phyloP scores from a whole-genome alignment of 2,113 vertebrate genomes.

The Saccopteryx leptura region DNA sequence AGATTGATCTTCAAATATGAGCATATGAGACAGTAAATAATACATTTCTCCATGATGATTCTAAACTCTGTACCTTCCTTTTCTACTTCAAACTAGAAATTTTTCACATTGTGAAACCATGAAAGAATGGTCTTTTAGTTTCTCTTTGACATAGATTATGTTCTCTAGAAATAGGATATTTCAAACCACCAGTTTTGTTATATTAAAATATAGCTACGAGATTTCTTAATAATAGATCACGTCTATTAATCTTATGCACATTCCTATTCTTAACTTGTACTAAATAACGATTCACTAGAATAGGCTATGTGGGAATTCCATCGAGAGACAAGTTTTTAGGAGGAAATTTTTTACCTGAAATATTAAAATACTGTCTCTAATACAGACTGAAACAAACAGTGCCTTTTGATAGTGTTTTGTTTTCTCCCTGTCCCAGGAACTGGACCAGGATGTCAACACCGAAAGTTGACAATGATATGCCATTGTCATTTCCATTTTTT shows the following conservation, averaged over 20 bases:
- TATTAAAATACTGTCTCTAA: neutral
- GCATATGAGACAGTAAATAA: neutral
- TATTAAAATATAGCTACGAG: conserved; percentile 4
- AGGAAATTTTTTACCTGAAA: neutral
- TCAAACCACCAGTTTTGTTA: neutral
- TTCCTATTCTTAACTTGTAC: conserved; percentile 1
- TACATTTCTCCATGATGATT: neutral
- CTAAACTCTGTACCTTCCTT: neutral
- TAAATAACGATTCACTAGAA: neutral
- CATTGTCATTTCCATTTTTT: neutral
- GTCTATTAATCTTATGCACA: neutral
- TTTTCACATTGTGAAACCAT: neutral
- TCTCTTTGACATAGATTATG: neutral
- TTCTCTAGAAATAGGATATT: conserved; percentile 41
- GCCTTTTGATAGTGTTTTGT: conserved; percentile 23
- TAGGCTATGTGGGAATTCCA: neutral
- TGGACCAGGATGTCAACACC: neutral
- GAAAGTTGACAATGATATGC: neutral
- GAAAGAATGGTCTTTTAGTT: conserved; percentile 40
- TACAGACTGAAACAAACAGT: neutral
- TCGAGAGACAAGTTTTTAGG: conserved; percentile 55
- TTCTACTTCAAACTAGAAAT: conserved; percentile 14
- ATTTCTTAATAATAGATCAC: neutral
- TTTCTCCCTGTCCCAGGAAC: neutral
- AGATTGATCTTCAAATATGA: conserved; percentile 11